Percentiles rank a stretch among this genome's conserved stretches.
phyloP scores from a whole-genome alignment of 64 coral and sea anemone genomes.

The Porites australiensis region DNA sequence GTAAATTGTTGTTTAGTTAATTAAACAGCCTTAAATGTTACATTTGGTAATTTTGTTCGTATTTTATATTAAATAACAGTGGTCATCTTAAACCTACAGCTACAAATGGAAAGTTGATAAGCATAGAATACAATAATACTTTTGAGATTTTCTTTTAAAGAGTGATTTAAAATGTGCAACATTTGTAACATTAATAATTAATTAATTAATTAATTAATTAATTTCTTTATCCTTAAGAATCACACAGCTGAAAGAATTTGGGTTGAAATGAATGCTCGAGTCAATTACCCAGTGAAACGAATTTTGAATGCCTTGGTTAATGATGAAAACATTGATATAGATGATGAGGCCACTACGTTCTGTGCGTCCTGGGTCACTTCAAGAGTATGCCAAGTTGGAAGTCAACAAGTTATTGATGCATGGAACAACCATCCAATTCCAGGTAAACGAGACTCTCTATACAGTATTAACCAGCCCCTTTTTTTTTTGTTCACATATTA shows the following conservation, averaged over 20 bases:
- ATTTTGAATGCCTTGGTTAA: slow-evolving; percentile 28
- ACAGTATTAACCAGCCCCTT: neutral
- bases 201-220: neutral
- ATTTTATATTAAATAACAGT: no score
- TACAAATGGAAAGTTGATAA: no score
- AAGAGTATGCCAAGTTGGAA: slow-evolving; percentile 13
- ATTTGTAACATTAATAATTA: no score
- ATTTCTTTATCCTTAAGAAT: neutral
- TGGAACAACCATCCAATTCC: slow-evolving; percentile 56
- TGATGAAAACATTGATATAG: slow-evolving; percentile 45
- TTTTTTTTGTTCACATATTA: neutral
- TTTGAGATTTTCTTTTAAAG: no score
- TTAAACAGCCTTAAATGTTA: neutral
- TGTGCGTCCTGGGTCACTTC: slow-evolving; percentile 34
- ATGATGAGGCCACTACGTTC: slow-evolving; percentile 35
- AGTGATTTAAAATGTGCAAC: no score
- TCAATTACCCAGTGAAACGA: slow-evolving; percentile 54
- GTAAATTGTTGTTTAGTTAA: slow-evolving; percentile 6
- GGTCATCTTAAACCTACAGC: no score
- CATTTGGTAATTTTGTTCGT: no score
- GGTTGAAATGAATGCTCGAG: slow-evolving; percentile 50
- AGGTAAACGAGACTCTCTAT: neutral
- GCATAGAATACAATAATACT: no score
- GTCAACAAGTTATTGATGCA: slow-evolving; percentile 14
- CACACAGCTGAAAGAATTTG: slow-evolving; percentile 42